phyloP scores from a whole-genome alignment of 1,140 invertebrate species.

The Telenomus remus region DNA sequence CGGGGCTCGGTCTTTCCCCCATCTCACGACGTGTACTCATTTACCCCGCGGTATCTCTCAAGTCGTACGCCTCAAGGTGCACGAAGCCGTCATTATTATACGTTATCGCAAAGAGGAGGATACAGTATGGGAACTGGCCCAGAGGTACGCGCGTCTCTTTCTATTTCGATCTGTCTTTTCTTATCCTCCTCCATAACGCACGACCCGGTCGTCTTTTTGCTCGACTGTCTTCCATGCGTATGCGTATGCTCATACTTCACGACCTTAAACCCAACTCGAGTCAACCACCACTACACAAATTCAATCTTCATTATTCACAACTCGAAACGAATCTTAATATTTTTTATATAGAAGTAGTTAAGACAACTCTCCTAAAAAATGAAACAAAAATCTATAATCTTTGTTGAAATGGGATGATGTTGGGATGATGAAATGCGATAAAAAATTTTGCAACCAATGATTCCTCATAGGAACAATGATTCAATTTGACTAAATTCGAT shows the following conservation, averaged over 20 bases:
- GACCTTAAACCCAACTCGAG: slow-evolving; percentile 30
- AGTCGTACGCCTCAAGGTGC: slow-evolving; percentile 56
- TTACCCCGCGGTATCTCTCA: slow-evolving; percentile 59
- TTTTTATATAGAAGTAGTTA: too few relatives aligned
- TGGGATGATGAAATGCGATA: too few relatives aligned
- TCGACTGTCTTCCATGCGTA: slow-evolving; percentile 25
- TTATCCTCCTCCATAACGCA: slow-evolving; percentile 63
- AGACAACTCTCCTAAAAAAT: too few relatives aligned
- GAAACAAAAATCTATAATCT: too few relatives aligned
- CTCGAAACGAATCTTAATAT: too few relatives aligned
- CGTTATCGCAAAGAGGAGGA: slow-evolving; percentile 64
- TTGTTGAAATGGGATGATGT: too few relatives aligned
- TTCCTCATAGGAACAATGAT: too few relatives aligned
- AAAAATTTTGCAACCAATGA: too few relatives aligned
- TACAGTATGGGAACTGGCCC: slow-evolving; percentile 73
- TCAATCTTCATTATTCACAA: slow-evolving; percentile 1
- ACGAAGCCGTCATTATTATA: slow-evolving; percentile 61
- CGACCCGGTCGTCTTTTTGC: slow-evolving; percentile 53
- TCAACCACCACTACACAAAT: slow-evolving; percentile 15
- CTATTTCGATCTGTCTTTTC: slow-evolving; percentile 24
- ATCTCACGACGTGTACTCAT: slow-evolving; percentile 54
- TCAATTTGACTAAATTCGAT: too few relatives aligned
- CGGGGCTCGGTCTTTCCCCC: slow-evolving; percentile 39
- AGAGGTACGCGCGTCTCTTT: slow-evolving; percentile 59
- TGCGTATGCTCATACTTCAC: slow-evolving; percentile 19